Conservation (phyloP, 1,140 invertebrate genomes). For the Drosophila subpulchrella region DNA sequence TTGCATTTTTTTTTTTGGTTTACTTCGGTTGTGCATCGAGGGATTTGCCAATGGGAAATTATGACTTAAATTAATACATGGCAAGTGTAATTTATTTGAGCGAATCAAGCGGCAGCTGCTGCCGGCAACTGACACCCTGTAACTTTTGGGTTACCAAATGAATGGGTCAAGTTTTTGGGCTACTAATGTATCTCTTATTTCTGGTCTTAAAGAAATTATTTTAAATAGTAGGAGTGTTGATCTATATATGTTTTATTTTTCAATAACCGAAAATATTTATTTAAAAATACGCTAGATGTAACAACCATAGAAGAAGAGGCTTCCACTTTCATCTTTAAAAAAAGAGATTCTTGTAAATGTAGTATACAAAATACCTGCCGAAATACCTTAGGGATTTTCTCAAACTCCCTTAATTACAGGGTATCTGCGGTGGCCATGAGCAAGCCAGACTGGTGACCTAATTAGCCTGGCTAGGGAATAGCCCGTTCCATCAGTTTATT, state of each 20-base stretch:
- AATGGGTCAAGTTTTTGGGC: neutral
- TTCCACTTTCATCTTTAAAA: no score
- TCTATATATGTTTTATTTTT: no score
- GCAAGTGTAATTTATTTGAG: slow-evolving; percentile 58
- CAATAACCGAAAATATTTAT: no score
- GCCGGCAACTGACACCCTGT: slow-evolving; percentile 9
- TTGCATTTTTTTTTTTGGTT: slow-evolving; percentile 15
- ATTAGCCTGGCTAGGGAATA: slow-evolving; percentile 33
- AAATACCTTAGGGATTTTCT: neutral
- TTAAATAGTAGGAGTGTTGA: no score
- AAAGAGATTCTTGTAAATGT: no score
- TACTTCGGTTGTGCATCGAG: slow-evolving; percentile 31
- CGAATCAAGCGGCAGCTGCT: slow-evolving; percentile 25
- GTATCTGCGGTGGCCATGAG: neutral
- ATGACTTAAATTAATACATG: slow-evolving; percentile 68
- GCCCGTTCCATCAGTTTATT: slow-evolving; percentile 34
- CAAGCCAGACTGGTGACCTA: slow-evolving; percentile 7
- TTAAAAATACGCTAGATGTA: no score
- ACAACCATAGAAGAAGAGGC: no score
- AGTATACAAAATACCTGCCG: no score
- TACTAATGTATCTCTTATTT: neutral
- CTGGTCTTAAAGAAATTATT: no score
- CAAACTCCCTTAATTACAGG: no score
- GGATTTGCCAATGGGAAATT: slow-evolving; percentile 68
- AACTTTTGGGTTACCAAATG: neutral